Conservation (phyloP, 2,888 invertebrate species). For the Tachystola acroxantha region DNA sequence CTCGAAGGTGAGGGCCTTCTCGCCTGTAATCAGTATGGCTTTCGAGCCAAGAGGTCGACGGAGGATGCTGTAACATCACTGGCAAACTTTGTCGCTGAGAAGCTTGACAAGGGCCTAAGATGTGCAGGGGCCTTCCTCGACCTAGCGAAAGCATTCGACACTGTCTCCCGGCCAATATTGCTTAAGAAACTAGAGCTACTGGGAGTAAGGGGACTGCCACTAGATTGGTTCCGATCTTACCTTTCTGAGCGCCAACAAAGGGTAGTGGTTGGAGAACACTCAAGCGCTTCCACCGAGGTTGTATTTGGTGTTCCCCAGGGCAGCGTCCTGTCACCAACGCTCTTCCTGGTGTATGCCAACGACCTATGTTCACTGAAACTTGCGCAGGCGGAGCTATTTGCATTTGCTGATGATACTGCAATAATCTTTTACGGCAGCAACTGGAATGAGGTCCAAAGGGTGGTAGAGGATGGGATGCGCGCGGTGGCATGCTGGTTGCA, state of each 20-base stretch:
- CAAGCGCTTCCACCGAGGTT: neutral
- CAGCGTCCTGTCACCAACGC: neutral
- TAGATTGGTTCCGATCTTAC: neutral
- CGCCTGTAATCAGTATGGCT: no score
- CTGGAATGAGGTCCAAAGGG: neutral
- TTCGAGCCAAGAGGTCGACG: no score
- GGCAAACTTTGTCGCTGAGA: no score
- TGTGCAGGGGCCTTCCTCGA: neutral
- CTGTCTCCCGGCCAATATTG: no score
- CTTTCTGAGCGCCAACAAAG: neutral
- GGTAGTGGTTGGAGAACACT: neutral
- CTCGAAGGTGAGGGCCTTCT: no score
- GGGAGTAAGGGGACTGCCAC: neutral
- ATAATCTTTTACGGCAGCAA: neutral
- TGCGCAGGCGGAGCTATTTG: neutral
- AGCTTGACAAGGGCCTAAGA: no score
- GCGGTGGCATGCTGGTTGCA: neutral
- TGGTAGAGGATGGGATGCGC: neutral
- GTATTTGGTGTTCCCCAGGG: neutral
- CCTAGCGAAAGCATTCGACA: no score
- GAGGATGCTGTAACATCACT: no score
- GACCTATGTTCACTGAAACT: neutral
- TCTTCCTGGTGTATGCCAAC: neutral
- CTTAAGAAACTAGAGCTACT: neutral
- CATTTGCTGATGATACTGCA: neutral